Evolutionary conservation across 1,140 invertebrate genomes (phyloP).

Genomic region (Bemisia tabaci): DNA sequence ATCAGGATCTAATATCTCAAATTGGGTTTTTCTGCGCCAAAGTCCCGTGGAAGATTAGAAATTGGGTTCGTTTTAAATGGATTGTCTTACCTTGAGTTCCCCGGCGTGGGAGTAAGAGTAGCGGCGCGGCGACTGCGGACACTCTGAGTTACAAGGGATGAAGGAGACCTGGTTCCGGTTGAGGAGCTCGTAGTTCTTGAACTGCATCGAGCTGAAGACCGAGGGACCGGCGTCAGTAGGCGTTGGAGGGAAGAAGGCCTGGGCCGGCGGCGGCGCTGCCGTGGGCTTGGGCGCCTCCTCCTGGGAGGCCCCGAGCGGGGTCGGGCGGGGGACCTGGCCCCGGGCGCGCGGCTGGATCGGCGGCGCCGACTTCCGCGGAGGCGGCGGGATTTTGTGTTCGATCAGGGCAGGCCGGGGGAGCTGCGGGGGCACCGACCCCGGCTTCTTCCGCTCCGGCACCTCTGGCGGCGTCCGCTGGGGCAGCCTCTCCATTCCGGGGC

Average conservation of each 20-base stretch:
- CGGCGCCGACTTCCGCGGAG: neutral
- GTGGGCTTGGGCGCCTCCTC: neutral
- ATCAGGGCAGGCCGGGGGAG: slow-evolving; percentile 9
- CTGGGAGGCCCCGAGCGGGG: slow-evolving; percentile 19
- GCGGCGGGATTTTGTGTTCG: slow-evolving; percentile 27
- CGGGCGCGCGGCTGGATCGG: neutral
- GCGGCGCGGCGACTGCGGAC: slow-evolving; percentile 12
- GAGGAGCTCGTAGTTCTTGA: slow-evolving; percentile 23
- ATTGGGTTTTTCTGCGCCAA: too few relatives aligned
- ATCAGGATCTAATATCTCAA: too few relatives aligned
- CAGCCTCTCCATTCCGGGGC: too few relatives aligned
- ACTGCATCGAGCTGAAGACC: too few relatives aligned
- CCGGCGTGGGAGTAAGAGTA: neutral
- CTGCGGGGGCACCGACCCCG: slow-evolving; percentile 6
- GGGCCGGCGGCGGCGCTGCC: neutral
- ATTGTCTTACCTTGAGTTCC: neutral
- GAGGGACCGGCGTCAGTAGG: too few relatives aligned
- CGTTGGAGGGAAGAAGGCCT: neutral
- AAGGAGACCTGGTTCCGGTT: slow-evolving; percentile 23
- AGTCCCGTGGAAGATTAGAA: too few relatives aligned
- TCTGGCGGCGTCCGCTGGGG: neutral
- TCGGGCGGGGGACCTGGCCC: neutral
- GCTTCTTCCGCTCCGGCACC: neutral
- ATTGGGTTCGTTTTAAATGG: too few relatives aligned
- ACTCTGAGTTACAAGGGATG: slow-evolving; percentile 21